These are phyloP conservation scores for Poeciliopsis prolifica DNA, from an alignment of 2,113 vertebrate species.

Conservation along the genomic window DNA sequence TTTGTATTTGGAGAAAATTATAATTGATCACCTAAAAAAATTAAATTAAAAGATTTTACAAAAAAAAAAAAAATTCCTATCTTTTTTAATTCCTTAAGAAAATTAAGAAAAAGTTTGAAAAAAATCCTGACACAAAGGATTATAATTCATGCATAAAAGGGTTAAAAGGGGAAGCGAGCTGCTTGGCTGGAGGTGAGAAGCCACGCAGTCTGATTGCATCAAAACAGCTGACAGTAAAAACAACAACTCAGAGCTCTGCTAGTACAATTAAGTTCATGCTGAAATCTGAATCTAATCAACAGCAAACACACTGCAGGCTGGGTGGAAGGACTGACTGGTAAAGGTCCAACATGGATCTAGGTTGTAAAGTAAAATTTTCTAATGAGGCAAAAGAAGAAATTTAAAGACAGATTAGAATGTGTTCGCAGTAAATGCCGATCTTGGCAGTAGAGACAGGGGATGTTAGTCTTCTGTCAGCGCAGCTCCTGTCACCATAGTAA, in stretches of 20 bases:
- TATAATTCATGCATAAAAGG: too few relatives aligned
- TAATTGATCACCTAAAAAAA: too few relatives aligned
- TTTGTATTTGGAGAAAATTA: too few relatives aligned
- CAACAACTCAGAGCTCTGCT: not conserved
- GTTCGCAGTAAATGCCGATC: not conserved
- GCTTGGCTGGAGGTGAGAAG: conserved; percentile 6
- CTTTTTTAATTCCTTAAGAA: too few relatives aligned
- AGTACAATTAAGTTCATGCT: not conserved
- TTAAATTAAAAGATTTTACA: too few relatives aligned
- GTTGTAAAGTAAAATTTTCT: not conserved
- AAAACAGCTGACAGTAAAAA: not conserved
- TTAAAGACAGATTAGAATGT: not conserved
- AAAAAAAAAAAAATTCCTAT: too few relatives aligned
- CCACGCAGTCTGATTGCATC: not conserved
- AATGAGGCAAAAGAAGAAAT: not conserved
- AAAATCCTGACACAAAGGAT: too few relatives aligned
- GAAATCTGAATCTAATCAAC: not conserved
- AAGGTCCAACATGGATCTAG: not conserved
- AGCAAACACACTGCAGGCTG: not conserved
- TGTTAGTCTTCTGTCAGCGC: conserved; percentile 29
- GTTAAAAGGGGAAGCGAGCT: not conserved
- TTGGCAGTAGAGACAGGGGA: not conserved
- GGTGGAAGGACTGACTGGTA: not conserved
- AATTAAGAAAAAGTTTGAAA: too few relatives aligned
- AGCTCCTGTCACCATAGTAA: conserved; percentile 68